Evolutionary conservation across 1,140 invertebrate genomes (phyloP).

Genomic region (Globodera rostochiensis): DNA sequence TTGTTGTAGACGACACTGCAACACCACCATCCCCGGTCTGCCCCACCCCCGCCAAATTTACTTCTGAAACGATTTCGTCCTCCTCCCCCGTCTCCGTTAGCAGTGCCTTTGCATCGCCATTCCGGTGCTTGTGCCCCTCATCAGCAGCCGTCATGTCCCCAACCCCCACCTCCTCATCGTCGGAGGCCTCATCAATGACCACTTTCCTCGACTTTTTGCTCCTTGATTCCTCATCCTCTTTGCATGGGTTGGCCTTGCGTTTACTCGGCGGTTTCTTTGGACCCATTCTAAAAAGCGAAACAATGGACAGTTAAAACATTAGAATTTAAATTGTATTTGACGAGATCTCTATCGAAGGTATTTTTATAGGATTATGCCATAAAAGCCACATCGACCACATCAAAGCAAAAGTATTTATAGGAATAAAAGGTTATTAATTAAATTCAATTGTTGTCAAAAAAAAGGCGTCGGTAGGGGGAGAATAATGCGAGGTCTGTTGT

Average conservation of each 20-base stretch:
- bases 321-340: not conserved
- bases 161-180: not conserved
- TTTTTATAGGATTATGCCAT: too few relatives aligned
- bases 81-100: not conserved
- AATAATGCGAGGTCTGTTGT: too few relatives aligned
- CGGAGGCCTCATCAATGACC: not conserved
- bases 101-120: not conserved
- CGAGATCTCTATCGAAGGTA: not conserved
- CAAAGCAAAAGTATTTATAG: too few relatives aligned
- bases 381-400: too few relatives aligned
- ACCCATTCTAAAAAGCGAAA: not conserved
- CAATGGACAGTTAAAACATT: not conserved
- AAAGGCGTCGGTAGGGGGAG: too few relatives aligned
- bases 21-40: not conserved
- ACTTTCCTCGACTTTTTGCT: not conserved
- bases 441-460: not conserved
- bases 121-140: not conserved
- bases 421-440: too few relatives aligned
- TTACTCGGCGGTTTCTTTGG: not conserved
- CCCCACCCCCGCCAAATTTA: not conserved
- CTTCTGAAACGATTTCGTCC: conserved; percentile 25
- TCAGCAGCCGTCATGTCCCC: not conserved
- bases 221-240: not conserved
- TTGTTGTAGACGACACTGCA: not conserved
- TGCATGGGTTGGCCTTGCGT: not conserved